phyloP scores from a whole-genome alignment of 2,113 vertebrate genomes.

The Porphyrio hochstetteri region DNA sequence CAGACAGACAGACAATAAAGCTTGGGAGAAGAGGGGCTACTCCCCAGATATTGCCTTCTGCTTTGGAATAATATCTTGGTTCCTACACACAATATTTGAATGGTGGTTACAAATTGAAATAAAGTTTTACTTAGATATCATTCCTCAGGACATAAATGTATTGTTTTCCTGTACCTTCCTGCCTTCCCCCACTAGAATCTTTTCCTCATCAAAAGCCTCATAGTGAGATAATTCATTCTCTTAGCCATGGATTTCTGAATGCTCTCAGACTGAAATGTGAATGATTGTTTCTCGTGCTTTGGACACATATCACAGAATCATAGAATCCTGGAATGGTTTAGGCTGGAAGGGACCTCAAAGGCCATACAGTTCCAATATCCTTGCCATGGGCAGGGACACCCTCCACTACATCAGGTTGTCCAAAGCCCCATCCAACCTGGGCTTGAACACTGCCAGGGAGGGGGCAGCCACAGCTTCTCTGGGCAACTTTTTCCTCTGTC shows the following conservation, averaged over 20 bases:
- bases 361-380: no score
- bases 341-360: no score
- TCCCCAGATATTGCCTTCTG: not conserved
- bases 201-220: not conserved
- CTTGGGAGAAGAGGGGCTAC: not conserved
- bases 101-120: not conserved
- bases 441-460: no score
- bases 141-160: not conserved
- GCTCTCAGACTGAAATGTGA: not conserved
- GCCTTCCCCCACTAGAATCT: not conserved
- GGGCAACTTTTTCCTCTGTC: no score
- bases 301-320: not conserved
- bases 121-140: not conserved
- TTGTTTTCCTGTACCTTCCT: not conserved
- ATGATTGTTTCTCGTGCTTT: not conserved
- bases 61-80: not conserved
- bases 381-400: no score
- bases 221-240: not conserved
- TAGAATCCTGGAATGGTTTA: no score
- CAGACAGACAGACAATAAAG: not conserved
- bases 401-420: no score
- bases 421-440: no score
- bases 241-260: not conserved
- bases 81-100: not conserved
- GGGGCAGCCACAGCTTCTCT: no score